These are phyloP conservation scores for Australoheros facetus DNA, from an alignment of 2,797 vertebrate species.

Conservation along the genomic window DNA sequence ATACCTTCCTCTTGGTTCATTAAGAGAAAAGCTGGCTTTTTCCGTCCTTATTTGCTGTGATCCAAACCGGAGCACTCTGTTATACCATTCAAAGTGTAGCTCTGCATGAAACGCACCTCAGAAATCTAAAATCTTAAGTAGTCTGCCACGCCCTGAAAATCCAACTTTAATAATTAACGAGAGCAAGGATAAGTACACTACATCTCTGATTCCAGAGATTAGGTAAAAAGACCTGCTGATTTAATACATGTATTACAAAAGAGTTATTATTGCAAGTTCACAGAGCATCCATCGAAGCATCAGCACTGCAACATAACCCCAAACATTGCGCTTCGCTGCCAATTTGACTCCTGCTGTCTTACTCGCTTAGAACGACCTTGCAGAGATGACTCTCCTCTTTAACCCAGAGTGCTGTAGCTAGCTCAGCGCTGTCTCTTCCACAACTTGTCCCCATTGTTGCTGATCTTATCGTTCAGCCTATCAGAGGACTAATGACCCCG, in stretches of 20 bases:
- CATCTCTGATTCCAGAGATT: neutral
- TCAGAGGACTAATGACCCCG: conserved; percentile 80
- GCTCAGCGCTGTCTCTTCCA: conserved; percentile 58
- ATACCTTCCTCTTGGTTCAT: conserved; percentile 50
- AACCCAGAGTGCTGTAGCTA: conserved; percentile 58
- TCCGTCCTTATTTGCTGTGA: conserved; percentile 36
- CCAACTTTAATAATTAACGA: conserved; percentile 8
- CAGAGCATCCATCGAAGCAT: neutral
- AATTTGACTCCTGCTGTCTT: conserved; percentile 28
- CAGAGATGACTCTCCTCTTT: conserved; percentile 39
- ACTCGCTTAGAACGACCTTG: conserved; percentile 46
- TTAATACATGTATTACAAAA: conserved; percentile 6
- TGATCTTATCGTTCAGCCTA: conserved; percentile 80
- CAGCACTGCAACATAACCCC: conserved; percentile 5
- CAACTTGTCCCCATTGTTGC: conserved; percentile 73
- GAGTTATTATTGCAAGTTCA: neutral
- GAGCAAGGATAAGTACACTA: neutral
- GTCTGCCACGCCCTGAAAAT: neutral
- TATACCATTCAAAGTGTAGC: conserved; percentile 38
- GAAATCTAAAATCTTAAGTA: conserved; percentile 1
- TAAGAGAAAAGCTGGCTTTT: conserved; percentile 39
- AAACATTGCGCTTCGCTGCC: neutral
- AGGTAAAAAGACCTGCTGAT: neutral
- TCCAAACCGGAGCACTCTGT: conserved; percentile 37
- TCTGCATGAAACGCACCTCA: conserved; percentile 7